Percentiles rank a stretch among this genome's conserved stretches.
Conservation (phyloP, 1,140 invertebrate species). For the Drosophila nikananu region DNA sequence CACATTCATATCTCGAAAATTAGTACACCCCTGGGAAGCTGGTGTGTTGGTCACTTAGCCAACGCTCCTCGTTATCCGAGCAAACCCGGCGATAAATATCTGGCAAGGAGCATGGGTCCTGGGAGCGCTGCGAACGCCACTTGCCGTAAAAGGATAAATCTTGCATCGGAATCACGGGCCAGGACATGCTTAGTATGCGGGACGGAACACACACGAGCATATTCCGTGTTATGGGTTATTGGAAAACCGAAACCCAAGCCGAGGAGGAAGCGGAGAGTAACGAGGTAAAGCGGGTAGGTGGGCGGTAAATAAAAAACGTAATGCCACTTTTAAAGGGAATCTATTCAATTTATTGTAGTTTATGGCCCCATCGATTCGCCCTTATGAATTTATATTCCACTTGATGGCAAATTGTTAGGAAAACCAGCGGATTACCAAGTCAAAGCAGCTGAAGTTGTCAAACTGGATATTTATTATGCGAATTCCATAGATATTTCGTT, state of each 20-base stretch:
- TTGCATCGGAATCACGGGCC: constrained; percentile 62
- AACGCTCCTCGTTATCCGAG: neutral
- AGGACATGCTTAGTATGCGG: constrained; percentile 61
- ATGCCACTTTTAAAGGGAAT: constrained; percentile 61
- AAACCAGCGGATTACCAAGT: neutral
- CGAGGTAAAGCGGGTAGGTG: neutral
- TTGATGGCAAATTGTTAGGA: constrained; percentile 8
- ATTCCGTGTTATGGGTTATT: constrained; percentile 58
- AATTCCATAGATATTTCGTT: neutral
- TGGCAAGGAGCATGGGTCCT: constrained; percentile 3
- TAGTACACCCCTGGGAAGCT: constrained; percentile 74
- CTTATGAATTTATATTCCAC: constrained; percentile 60
- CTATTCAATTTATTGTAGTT: constrained; percentile 73
- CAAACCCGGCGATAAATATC: constrained; percentile 19
- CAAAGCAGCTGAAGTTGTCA: constrained; percentile 2
- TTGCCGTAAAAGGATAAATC: constrained; percentile 70
- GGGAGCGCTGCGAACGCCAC: constrained; percentile 12
- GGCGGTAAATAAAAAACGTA: constrained; percentile 23
- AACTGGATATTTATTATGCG: neutral
- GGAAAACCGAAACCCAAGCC: constrained; percentile 2
- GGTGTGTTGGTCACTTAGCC: constrained; percentile 69
- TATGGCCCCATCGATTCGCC: constrained; percentile 40
- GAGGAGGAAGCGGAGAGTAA: neutral
- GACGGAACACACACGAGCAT: constrained; percentile 40
- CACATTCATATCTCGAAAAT: constrained; percentile 81